Percentiles rank a stretch among this genome's conserved stretches.
Conservation (phyloP, 2,888 invertebrate species). For the Galerucella pusilla region DNA sequence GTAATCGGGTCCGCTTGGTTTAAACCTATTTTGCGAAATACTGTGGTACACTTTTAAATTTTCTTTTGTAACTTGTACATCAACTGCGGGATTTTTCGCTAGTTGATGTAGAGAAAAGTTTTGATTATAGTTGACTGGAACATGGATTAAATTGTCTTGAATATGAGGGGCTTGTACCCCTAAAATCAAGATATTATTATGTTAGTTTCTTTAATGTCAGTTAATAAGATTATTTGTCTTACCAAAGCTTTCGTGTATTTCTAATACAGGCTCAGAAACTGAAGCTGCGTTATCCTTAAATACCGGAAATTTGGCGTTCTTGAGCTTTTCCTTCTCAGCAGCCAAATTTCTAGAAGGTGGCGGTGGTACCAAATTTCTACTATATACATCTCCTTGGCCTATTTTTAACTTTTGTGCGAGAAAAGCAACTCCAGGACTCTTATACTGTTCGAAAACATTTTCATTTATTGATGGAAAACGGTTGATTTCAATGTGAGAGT, state of each 20-base stretch:
- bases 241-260: conserved; percentile 44
- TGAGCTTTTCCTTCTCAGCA: conserved; percentile 39
- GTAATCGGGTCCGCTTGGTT: conserved; percentile 49
- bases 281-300: conserved; percentile 47
- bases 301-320: conserved; percentile 40
- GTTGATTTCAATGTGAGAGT: conserved; percentile 61
- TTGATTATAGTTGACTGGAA: conserved; percentile 58
- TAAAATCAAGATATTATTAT: neutral
- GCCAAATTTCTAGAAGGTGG: conserved; percentile 55
- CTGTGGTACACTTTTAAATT: conserved; percentile 62
- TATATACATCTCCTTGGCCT: conserved; percentile 62
- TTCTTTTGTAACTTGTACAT: conserved; percentile 64
- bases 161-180: conserved; percentile 42
- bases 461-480: conserved; percentile 63
- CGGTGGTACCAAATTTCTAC: conserved; percentile 66
- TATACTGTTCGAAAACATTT: conserved; percentile 61
- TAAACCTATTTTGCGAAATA: conserved; percentile 54
- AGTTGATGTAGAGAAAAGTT: conserved; percentile 53
- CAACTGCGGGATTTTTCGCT: conserved; percentile 49
- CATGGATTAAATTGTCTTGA: conserved; percentile 58
- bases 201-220: too few relatives aligned
- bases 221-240: neutral
- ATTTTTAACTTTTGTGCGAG: conserved; percentile 43
- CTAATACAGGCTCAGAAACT: conserved; percentile 44
- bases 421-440: conserved; percentile 48